Evolutionary conservation across 2,113 vertebrate species (phyloP), one percentile per base, ranked within the genome.

Genomic region (Dendrocopos noguchii): DNA sequence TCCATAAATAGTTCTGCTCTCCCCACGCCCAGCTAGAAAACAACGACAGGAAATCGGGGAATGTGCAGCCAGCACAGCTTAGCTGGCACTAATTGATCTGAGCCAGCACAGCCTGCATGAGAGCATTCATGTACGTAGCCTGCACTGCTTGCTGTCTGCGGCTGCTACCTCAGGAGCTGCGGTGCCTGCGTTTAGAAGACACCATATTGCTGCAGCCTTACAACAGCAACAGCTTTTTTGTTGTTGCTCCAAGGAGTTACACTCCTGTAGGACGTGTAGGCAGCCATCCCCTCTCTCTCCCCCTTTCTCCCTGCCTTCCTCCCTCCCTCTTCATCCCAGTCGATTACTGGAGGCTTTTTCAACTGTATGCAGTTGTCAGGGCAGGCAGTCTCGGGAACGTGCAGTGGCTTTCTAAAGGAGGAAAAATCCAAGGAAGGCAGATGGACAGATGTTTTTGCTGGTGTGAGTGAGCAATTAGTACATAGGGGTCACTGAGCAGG

Each of bases 1-100:
- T 97, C 97, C 97, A 97, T 97, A 98, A 98, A 98, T 98, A 98
- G 97, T 93, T 96, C 81, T 91, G 84, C 81, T 83, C 90, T 96
- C 94, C 95, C 95, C 95, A 95, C 95, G 70, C 97, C 94, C 95
- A 75, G 95, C 84, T 89, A 94, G 95, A 96, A 97, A 97, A 97
- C 97, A 97, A 96, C 91, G 94, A 87, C 96, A 97, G 97, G 97
- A 98, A 97, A 96, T 94, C 81, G 29, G 96, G 94, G 95, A 96
- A 91, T 94, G 92, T 93, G 95, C 95, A 91, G 94, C 95, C 91
- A 93, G 94, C 90, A 50, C 77, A 94, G 95, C 92, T 95, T 96
- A 87, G 94, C 95, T 96, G 59, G 85, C 94, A 91, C 79, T 97
- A 94, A 97, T 96, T 96, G 97, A 95, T 93, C 90, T 95, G 74